Evolutionary conservation across 2,797 vertebrate genomes (phyloP), one percentile per base, ranked within the genome.

Genomic region (Leptodactylus fallax): DNA sequence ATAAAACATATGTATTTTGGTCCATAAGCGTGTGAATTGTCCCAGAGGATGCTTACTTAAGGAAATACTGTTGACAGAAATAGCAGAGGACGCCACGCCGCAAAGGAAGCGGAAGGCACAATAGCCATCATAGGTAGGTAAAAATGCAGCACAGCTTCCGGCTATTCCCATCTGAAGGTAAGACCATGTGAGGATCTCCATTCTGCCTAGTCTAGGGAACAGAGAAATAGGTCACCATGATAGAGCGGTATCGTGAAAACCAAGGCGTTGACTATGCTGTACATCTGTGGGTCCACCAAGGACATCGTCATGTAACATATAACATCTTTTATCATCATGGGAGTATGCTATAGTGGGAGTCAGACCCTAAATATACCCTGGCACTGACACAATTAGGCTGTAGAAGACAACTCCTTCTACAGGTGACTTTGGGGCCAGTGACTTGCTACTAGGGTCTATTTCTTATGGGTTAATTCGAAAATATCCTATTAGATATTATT

Each of bases 21-120:
- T 69, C 65, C 14, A 69, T 14, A 27, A 8, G 23, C 8, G 25
- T 63, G n/a, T 63, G 19, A 13, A 65, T 25, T 56, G 55, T 56
- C 11, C 27, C 23, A 3, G 7, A 17, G 47, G 7, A 51, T 61
- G 92, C 95, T 95, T 92, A 97, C 97, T 96, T 86, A 97, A 94
- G 0, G 96, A 97, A 80, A 96, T 96, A 27, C 93, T 94, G 92
- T 97, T 97, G 90, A 97, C 96, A 53, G 93, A 92, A 21, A 95
- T 12, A 61, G 96, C 96, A 0, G 96, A 97, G 82, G 96, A 87
- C 77, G 95, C 95, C 94, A 93, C 93, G 56, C 96, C 97, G 14
- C 94, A 95, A 19, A 94, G 91, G 77, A 96, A 96, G 0, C 96
- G 96, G 90, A 94, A 96, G 36, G 96, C 5, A 88, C 96, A 96